Conservation (phyloP, 2,797 vertebrate genomes). For the Spinus olivaceus region DNA sequence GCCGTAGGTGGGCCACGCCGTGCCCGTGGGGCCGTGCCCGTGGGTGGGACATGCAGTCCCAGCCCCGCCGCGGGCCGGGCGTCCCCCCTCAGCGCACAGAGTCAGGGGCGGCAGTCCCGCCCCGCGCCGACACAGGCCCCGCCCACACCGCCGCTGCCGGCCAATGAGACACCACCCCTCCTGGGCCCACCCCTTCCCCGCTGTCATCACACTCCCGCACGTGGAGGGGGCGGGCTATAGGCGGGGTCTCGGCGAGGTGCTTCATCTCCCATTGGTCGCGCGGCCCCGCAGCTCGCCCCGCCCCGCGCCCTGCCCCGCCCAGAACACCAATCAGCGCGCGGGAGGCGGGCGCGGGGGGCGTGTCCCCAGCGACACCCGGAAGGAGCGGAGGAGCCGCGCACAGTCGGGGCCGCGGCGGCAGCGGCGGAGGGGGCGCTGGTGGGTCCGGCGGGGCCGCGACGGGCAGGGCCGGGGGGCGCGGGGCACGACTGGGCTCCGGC, state of each 20-base stretch:
- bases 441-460: neutral
- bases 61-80: too few relatives aligned
- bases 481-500: neutral
- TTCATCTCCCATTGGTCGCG: neutral
- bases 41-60: neutral
- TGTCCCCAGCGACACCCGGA: neutral
- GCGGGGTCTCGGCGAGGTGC: fast-evolving
- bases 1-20: too few relatives aligned
- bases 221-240: neutral
- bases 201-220: conserved; percentile 59
- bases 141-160: fast-evolving
- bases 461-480: neutral
- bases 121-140: neutral
- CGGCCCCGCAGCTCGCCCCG: fast-evolving
- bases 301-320: neutral
- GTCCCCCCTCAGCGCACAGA: neutral
- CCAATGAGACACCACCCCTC: neutral
- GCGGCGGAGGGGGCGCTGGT: neutral
- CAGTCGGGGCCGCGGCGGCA: neutral
- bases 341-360: neutral
- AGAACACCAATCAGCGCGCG: neutral
- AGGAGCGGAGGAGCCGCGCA: neutral
- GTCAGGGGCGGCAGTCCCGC: neutral
- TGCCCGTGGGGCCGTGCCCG: too few relatives aligned
- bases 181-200: neutral